Percentiles rank a stretch among this genome's conserved stretches.
These are phyloP conservation scores for Zapornia atra DNA, from an alignment of 2,113 vertebrate genomes.

Conservation along the genomic window DNA sequence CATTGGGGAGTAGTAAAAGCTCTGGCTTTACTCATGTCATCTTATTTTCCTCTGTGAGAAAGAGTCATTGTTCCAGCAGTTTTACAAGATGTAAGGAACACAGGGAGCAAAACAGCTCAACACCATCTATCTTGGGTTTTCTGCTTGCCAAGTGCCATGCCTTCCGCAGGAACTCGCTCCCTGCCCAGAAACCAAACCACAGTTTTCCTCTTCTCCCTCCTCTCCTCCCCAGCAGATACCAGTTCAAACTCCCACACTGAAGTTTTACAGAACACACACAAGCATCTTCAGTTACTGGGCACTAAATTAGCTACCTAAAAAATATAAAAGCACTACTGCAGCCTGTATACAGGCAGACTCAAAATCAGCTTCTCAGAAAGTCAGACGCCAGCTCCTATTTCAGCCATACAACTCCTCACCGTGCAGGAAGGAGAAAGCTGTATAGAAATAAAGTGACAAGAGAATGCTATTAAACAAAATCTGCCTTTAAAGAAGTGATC, in stretches of 20 bases:
- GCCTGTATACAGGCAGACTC: not conserved
- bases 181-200: not conserved
- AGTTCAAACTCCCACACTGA: accelerated
- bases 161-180: not conserved
- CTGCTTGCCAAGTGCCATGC: accelerated
- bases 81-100: not conserved
- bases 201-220: not conserved
- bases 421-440: not conserved
- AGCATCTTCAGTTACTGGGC: not conserved
- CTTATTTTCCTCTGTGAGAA: not conserved
- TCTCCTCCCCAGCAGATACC: not conserved
- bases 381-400: not conserved
- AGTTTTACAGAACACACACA: not conserved
- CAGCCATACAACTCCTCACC: not conserved
- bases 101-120: not conserved
- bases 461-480: not conserved
- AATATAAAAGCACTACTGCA: not conserved
- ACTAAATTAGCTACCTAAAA: not conserved
- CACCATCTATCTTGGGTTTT: accelerated
- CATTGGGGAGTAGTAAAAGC: not conserved
- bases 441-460: not conserved
- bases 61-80: not conserved
- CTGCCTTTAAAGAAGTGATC: not conserved
- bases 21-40: not conserved
- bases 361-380: not conserved